Evolutionary conservation across 2,888 invertebrate species (phyloP).

Genomic region (Mechanitis messenoides): DNA sequence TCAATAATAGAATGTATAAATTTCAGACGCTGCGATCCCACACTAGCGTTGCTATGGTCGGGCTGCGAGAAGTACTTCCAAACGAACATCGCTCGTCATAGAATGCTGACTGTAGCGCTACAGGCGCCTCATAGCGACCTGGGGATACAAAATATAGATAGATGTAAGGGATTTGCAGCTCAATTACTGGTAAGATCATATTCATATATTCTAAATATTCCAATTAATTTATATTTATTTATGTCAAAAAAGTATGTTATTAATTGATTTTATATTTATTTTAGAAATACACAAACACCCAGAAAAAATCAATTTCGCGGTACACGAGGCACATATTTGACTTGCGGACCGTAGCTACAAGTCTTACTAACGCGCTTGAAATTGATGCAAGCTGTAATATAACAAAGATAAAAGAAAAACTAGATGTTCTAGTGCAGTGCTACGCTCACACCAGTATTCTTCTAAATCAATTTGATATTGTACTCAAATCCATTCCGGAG

Average conservation of each 20-base stretch:
- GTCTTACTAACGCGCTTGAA: constrained; percentile 53
- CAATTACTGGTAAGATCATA: constrained; percentile 80
- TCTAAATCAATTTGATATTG: constrained; percentile 81
- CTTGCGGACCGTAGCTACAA: constrained; percentile 68
- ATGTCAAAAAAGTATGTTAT: background rate
- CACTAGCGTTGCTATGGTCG: constrained; percentile 79
- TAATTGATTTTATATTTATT: background rate
- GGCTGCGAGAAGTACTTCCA: constrained; percentile 86
- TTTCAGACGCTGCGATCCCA: constrained; percentile 67
- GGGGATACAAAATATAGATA: constrained; percentile 86
- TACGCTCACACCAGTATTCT: constrained; percentile 72
- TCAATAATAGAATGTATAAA: no score
- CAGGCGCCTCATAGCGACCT: constrained; percentile 85
- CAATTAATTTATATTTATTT: background rate
- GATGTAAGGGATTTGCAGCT: constrained; percentile 89
- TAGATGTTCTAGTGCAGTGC: constrained; percentile 63
- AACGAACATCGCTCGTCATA: constrained; percentile 81
- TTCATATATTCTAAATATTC: background rate
- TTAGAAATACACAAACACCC: constrained; percentile 79
- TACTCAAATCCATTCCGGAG: constrained; percentile 76
- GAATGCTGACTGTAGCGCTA: constrained; percentile 78
- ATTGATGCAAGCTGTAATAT: constrained; percentile 50
- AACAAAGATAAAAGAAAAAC: constrained; percentile 48
- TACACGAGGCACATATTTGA: constrained; percentile 76
- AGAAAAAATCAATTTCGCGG: constrained; percentile 79